A percentile compares a stretch with the other conserved stretches of the same genome.
phyloP scores from a whole-genome alignment of 2,888 invertebrate genomes.

The Conus canariensis region DNA sequence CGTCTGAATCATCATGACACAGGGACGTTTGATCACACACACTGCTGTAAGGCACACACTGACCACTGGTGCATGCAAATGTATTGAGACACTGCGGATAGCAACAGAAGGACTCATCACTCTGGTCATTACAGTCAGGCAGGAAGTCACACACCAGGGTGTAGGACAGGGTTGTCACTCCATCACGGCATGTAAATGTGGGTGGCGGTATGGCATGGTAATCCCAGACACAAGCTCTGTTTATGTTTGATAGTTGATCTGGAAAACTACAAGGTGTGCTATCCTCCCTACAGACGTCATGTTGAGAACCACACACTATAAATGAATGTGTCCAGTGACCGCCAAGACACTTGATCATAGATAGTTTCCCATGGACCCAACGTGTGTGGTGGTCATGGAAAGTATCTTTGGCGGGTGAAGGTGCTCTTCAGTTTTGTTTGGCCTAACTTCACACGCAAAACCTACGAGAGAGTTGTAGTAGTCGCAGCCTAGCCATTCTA shows the following conservation, averaged over 20 bases:
- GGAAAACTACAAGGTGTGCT: neutral
- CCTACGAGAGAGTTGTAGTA: neutral
- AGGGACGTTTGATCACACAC: neutral
- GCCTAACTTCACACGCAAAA: neutral
- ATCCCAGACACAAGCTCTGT: neutral
- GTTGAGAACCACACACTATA: neutral
- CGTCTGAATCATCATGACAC: conserved; percentile 31
- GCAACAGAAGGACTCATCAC: conserved; percentile 11
- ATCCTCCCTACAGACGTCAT: neutral
- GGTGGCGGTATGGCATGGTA: neutral
- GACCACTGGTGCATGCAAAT: conserved; percentile 5
- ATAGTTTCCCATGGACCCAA: neutral
- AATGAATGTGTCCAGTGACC: neutral
- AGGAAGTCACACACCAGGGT: conserved; percentile 8
- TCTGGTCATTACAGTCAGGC: neutral
- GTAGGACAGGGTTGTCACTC: neutral
- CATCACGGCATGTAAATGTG: neutral
- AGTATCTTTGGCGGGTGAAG: neutral
- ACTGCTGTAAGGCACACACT: neutral
- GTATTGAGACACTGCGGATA: neutral
- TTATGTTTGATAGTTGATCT: neutral
- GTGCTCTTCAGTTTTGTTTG: neutral
- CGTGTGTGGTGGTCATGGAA: neutral
- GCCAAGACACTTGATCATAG: neutral
- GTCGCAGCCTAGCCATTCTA: neutral